Conservation (phyloP, 2,888 invertebrate species). For the Caenorhabditis sp. region DNA sequence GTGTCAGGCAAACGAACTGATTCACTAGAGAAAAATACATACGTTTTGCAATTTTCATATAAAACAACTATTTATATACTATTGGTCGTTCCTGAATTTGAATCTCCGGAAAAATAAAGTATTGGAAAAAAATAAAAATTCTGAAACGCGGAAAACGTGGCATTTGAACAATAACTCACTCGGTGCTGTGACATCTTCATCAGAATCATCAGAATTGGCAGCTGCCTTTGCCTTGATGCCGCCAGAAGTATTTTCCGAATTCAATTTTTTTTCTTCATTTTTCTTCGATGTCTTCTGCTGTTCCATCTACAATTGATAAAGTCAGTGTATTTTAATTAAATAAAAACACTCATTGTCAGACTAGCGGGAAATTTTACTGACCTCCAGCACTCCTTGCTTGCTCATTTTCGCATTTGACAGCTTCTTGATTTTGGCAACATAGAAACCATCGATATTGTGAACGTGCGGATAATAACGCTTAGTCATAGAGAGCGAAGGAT, state of each 20-base stretch:
- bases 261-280: constrained; percentile 18
- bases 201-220: constrained; percentile 39
- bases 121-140: too few species aligned
- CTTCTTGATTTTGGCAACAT: constrained; percentile 97
- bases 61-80: too few species aligned
- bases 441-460: constrained; percentile 99
- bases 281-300: constrained; percentile 32
- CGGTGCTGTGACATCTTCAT: constrained; percentile 50
- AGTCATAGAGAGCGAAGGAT: constrained; percentile 92
- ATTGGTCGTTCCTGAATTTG: too few species aligned
- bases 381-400: constrained; percentile 63
- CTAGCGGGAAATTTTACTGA: too few species aligned
- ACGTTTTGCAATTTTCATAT: too few species aligned
- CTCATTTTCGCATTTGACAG: constrained; percentile 88
- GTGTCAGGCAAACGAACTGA: too few species aligned
- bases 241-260: not conserved
- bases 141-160: too few species aligned
- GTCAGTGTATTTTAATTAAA: too few species aligned
- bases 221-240: constrained; percentile 7
- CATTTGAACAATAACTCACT: constrained; percentile 19
- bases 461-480: constrained; percentile 97
- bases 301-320: too few species aligned
- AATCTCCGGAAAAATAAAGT: too few species aligned
- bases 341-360: too few species aligned
- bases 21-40: too few species aligned